These are phyloP conservation scores for Perizoma flavofasciatum DNA, from an alignment of 2,888 invertebrate species.

Conservation along the genomic window DNA sequence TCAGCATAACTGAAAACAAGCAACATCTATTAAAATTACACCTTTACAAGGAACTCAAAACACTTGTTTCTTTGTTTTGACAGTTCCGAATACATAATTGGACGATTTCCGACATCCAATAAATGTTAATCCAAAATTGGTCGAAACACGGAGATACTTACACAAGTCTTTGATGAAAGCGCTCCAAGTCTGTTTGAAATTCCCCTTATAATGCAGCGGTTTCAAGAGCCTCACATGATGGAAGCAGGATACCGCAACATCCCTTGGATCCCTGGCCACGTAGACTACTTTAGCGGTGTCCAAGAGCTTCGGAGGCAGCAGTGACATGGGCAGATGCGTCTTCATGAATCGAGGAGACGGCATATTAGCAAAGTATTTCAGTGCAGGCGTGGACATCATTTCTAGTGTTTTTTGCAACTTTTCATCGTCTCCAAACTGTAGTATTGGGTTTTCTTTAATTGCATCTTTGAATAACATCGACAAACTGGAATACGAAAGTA, in stretches of 20 bases:
- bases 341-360: slow-evolving; percentile 47
- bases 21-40: too few relatives aligned
- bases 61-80: too few relatives aligned
- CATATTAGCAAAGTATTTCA: slow-evolving; percentile 14
- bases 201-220: slow-evolving; percentile 12
- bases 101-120: too few relatives aligned
- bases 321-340: slow-evolving; percentile 88
- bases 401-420: slow-evolving; percentile 64
- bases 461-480: slow-evolving; percentile 8
- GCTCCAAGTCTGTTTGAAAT: slow-evolving; percentile 85
- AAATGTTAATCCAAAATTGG: too few relatives aligned
- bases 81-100: too few relatives aligned
- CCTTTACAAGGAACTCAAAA: too few relatives aligned
- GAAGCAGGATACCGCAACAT: slow-evolving; percentile 90
- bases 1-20: slow-evolving; percentile 78
- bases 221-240: slow-evolving; percentile 80
- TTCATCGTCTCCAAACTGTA: slow-evolving; percentile 32
- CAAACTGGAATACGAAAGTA: neutral
- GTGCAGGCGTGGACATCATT: slow-evolving; percentile 16
- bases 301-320: slow-evolving; percentile 84
- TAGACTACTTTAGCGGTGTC: slow-evolving; percentile 71
- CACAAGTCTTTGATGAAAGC: slow-evolving; percentile 84
- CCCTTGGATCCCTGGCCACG: slow-evolving; percentile 85
- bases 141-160: too few relatives aligned
- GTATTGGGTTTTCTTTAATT: neutral